phyloP scores from a whole-genome alignment of 23 tunicate genomes.

The Clavelina lepadiformis region DNA sequence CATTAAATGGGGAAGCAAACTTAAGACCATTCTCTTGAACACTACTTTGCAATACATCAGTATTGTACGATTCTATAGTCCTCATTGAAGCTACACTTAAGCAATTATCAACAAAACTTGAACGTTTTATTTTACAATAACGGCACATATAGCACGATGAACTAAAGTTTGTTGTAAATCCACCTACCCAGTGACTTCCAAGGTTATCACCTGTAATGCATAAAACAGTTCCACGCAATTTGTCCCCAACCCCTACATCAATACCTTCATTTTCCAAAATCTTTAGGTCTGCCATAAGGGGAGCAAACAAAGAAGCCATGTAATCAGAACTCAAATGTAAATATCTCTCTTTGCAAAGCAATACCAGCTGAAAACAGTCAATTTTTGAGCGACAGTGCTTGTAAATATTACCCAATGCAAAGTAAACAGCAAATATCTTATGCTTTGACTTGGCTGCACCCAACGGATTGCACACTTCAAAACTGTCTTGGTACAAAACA shows the following conservation, averaged over 20 bases:
- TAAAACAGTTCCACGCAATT: slow-evolving; percentile 2
- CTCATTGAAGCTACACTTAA: background rate
- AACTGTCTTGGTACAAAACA: slow-evolving; percentile 30
- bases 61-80: slow-evolving; percentile 5
- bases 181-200: slow-evolving; percentile 44
- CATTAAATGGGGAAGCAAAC: slow-evolving; percentile 14
- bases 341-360: slow-evolving; percentile 24
- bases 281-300: slow-evolving; percentile 30
- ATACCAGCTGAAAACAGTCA: slow-evolving; percentile 27
- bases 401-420: slow-evolving; percentile 35
- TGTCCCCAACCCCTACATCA: slow-evolving; percentile 28
- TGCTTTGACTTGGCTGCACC: slow-evolving; percentile 33
- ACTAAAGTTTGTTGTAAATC: slow-evolving; percentile 43
- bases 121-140: slow-evolving; percentile 7
- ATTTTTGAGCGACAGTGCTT: slow-evolving; percentile 14
- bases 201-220: slow-evolving; percentile 36
- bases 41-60: background rate
- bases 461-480: slow-evolving; percentile 37
- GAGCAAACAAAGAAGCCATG: slow-evolving; percentile 4
- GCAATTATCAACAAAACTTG: background rate
- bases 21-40: slow-evolving; percentile 17
- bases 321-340: background rate
- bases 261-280: slow-evolving; percentile 37
- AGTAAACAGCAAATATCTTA: slow-evolving; percentile 47
- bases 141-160: slow-evolving; percentile 9